Base-by-base conservation (phyloP, 2,797 vertebrate genomes). In the Silurus aristotelis region DNA sequence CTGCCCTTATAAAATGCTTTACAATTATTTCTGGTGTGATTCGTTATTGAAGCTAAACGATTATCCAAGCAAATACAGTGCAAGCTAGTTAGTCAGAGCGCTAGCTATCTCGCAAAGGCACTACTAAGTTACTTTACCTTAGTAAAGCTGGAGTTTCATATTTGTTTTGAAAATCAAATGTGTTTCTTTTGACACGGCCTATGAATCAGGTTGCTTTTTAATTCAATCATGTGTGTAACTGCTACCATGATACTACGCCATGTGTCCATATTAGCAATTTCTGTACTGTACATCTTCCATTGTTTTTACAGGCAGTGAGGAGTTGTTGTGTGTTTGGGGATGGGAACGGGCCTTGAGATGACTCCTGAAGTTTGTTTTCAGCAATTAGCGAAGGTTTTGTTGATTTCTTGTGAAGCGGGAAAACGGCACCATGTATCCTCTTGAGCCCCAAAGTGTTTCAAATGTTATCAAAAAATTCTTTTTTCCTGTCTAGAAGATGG, bases 331-430 rank as follows among this genome's bases (percentile, higher is more conserved):
- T 61, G 19, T n/a, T n/a, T 73, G 38, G 38, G 73, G 73, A 76
- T 17, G n/a, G 52, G 48, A 38, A 38, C 38, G 38, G 4, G 3
- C 43, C 46, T 17, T 6, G 14, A 76, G n/a, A 12, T 72, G n/a
- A 52, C 27, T 60, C 55, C 75, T 77, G 75, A 77, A 5, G 60
- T 64, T 64, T 80, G 60, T 6, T 80, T 80, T 80, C 27, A 67
- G 63, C 63, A 52, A 12, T 67, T 17, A 20, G 25, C 79, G 43
- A 15, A 46, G 22, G 38, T 38, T 38, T 38, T 4, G 38, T 3
- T 4, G 38, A 38, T 38, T 38, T 38, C 38, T 38, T 38, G 38
- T 4, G 38, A 38, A 38, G 38, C 38, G 38, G 38, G 38, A 38
- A 38, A 38, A 38, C 38, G 2, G 27, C 31, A 63, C 43, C 19